phyloP scores from a whole-genome alignment of 2,797 vertebrate genomes.

The Toxotes lorentzi region DNA sequence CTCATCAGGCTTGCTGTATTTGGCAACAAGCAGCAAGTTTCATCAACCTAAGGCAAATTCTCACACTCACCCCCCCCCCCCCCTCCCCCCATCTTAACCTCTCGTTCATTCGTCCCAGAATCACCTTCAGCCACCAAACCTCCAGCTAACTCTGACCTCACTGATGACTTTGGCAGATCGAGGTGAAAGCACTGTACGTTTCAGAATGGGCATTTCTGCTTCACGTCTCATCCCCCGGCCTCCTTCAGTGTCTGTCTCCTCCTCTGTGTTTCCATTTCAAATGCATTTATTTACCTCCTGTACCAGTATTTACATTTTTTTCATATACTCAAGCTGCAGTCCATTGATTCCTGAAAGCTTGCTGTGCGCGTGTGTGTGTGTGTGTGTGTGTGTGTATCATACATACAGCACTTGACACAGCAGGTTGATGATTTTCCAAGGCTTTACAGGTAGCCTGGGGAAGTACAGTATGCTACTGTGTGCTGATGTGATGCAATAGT shows the following conservation, averaged over 20 bases:
- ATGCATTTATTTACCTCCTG: slow-evolving; percentile 3
- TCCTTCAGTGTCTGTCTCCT: background rate
- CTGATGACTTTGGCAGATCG: background rate
- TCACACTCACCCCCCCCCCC: background rate
- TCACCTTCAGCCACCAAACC: background rate
- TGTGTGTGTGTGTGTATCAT: background rate
- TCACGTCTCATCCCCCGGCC: background rate
- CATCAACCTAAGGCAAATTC: slow-evolving; percentile 30
- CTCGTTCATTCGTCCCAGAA: slow-evolving; percentile 4
- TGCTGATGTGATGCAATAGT: slow-evolving; percentile 9
- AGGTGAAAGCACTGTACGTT: slow-evolving; percentile 3
- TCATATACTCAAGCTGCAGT: background rate
- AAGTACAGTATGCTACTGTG: slow-evolving; percentile 12
- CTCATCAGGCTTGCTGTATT: slow-evolving; percentile 62
- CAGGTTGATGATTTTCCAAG: slow-evolving; percentile 34
- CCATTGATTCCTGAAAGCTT: background rate
- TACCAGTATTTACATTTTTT: slow-evolving; percentile 23
- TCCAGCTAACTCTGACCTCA: background rate
- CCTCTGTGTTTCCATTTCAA: slow-evolving; percentile 1
- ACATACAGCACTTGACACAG: background rate
- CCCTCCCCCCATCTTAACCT: slow-evolving; percentile 1
- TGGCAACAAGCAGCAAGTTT: slow-evolving; percentile 56
- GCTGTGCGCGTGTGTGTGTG: too few species aligned
- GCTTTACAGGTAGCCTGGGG: background rate
- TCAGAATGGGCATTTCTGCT: background rate